phyloP scores from a whole-genome alignment of 2,797 vertebrate genomes.

The Taeniopygia guttata region DNA sequence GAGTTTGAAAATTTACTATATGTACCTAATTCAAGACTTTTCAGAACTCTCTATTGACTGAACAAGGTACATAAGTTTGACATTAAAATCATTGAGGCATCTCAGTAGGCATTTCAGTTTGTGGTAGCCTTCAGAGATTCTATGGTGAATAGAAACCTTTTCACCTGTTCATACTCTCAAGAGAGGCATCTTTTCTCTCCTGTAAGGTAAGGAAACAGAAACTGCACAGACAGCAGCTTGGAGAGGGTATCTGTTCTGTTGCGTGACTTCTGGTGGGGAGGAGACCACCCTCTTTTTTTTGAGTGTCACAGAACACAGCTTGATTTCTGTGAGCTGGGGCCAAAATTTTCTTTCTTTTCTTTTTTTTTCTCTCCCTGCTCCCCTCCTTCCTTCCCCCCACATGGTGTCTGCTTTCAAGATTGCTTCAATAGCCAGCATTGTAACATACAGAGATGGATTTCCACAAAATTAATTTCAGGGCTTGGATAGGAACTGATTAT shows the following conservation, averaged over 20 bases:
- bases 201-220: background rate
- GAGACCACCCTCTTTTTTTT: background rate
- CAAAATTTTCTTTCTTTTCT: constrained; percentile 3
- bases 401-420: constrained; percentile 49
- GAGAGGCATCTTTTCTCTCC: background rate
- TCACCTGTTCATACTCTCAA: background rate
- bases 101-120: background rate
- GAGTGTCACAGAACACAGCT: background rate
- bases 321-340: constrained; percentile 39
- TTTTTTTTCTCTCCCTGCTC: background rate
- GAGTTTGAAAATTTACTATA: background rate
- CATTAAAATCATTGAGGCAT: background rate
- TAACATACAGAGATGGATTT: constrained; percentile 19
- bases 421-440: constrained; percentile 28
- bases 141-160: background rate
- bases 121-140: background rate
- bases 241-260: background rate
- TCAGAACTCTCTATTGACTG: background rate
- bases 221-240: background rate
- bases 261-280: background rate
- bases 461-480: constrained; percentile 44
- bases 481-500: constrained; percentile 33
- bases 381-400: background rate
- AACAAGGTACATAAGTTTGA: background rate
- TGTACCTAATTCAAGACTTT: background rate